Evolutionary conservation across 2,797 vertebrate species (phyloP).

Genomic region (Phrynocephalus vlangalii): DNA sequence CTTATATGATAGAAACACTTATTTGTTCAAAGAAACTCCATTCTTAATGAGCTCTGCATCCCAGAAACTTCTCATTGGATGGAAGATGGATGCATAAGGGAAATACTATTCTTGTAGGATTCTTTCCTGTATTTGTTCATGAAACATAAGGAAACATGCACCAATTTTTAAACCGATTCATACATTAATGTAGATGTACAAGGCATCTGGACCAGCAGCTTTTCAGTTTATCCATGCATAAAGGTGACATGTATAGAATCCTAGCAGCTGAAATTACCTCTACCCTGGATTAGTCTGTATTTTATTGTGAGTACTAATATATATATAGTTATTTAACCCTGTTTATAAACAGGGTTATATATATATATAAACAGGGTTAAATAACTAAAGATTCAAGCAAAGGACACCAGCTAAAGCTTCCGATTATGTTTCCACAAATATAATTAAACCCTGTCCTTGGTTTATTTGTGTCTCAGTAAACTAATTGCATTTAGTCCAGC

Average conservation of each 20-base stretch:
- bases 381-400: conserved; percentile 49
- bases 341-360: too few species aligned
- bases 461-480: conserved; percentile 67
- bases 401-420: conserved; percentile 38
- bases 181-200: not conserved
- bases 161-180: not conserved
- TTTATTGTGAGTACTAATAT: conserved; percentile 37
- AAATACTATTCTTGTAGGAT: not conserved
- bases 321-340: too few species aligned
- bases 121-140: not conserved
- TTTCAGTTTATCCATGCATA: not conserved
- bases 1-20: not conserved
- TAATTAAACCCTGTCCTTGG: conserved; percentile 63
- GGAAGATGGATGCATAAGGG: not conserved
- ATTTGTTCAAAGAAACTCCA: not conserved
- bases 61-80: not conserved
- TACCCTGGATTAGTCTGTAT: not conserved
- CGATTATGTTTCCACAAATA: conserved; percentile 64
- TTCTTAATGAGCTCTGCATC: not conserved
- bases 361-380: too few species aligned
- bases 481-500: conserved; percentile 69
- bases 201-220: not conserved
- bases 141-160: not conserved
- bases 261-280: not conserved
- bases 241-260: not conserved